A percentile compares a stretch with the other conserved stretches of the same genome.
phyloP scores from a whole-genome alignment of 53 echinoderm and acorn worm genomes.

The Apostichopus leukothele region DNA sequence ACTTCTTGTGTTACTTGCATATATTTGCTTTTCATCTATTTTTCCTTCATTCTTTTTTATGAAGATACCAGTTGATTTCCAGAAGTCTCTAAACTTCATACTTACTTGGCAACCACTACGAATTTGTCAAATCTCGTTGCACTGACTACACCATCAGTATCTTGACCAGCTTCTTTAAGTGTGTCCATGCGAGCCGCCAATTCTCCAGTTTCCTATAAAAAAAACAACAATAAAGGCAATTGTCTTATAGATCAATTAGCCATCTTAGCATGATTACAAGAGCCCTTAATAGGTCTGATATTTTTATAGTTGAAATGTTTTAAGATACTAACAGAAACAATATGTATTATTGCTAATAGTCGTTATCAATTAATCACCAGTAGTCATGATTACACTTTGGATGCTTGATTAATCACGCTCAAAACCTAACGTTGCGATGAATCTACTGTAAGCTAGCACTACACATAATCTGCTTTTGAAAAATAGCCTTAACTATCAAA shows the following conservation, averaged over 20 bases:
- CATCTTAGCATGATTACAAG: neutral
- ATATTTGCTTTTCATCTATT: no score
- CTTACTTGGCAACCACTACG: constrained; percentile 88
- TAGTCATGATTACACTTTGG: no score
- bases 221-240: constrained; percentile 6
- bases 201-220: constrained; percentile 87
- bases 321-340: neutral
- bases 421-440: no score
- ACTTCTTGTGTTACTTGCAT: no score
- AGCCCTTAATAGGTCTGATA: neutral
- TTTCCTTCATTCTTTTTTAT: no score
- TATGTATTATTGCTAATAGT: no score
- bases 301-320: neutral
- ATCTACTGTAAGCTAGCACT: no score
- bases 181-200: constrained; percentile 63
- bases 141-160: constrained; percentile 44
- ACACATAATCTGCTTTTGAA: no score
- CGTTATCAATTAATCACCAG: no score
- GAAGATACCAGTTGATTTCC: no score
- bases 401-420: no score
- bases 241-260: neutral
- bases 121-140: constrained; percentile 76
- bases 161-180: constrained; percentile 66
- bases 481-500: no score
- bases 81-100: neutral